Evolutionary conservation across 2,888 invertebrate genomes (phyloP).

Genomic region (Selenia dentaria): DNA sequence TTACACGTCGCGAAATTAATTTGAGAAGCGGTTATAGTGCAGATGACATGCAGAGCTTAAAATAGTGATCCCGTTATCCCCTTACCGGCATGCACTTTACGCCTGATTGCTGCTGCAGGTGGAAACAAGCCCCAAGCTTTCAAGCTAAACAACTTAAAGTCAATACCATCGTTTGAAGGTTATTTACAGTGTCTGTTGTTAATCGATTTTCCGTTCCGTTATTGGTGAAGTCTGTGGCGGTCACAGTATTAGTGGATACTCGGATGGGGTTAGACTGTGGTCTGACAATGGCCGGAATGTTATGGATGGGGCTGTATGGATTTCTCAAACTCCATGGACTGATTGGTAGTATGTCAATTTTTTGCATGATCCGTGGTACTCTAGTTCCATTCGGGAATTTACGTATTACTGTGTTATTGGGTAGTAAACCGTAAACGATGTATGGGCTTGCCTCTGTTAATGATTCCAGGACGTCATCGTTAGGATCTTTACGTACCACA

Average conservation of each 20-base stretch:
- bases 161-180: slow-evolving; percentile 81
- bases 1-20: slow-evolving; percentile 66
- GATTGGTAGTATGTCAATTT: slow-evolving; percentile 85
- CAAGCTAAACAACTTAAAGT: slow-evolving; percentile 81
- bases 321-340: slow-evolving; percentile 85
- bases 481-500: slow-evolving; percentile 90
- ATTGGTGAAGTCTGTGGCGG: slow-evolving; percentile 82
- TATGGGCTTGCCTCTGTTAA: slow-evolving; percentile 89
- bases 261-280: slow-evolving; percentile 84
- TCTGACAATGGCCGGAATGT: slow-evolving; percentile 83
- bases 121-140: slow-evolving; percentile 71
- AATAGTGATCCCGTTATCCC: slow-evolving; percentile 39
- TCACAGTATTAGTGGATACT: slow-evolving; percentile 88
- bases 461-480: slow-evolving; percentile 86
- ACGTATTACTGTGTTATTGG: slow-evolving; percentile 91
- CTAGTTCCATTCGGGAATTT: slow-evolving; percentile 92
- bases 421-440: slow-evolving; percentile 90
- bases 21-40: slow-evolving; percentile 56
- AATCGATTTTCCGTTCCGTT: slow-evolving; percentile 82
- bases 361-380: slow-evolving; percentile 87
- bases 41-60: slow-evolving; percentile 66
- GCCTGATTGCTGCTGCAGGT: slow-evolving; percentile 48
- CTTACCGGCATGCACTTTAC: slow-evolving; percentile 44
- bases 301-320: slow-evolving; percentile 86
- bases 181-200: slow-evolving; percentile 84